Percentiles rank a stretch among this genome's conserved stretches.
Conservation (phyloP, 2,113 vertebrate genomes). For the Synchiropus splendidus region DNA sequence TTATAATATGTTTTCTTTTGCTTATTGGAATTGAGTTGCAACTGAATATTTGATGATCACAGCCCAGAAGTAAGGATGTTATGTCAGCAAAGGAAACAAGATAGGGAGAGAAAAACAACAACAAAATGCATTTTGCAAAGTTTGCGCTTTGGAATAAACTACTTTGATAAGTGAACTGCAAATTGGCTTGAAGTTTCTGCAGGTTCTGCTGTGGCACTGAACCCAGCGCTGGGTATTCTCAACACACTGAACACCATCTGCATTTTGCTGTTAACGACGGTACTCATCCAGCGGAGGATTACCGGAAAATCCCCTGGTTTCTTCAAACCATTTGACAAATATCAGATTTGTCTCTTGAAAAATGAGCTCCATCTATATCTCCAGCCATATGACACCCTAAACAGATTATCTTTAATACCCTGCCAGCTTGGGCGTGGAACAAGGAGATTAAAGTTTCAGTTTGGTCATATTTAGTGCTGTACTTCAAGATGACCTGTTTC, state of each 20-base stretch:
- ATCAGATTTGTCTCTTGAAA: slow-evolving; percentile 79
- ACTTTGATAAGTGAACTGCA: slow-evolving; percentile 41
- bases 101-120: slow-evolving; percentile 41
- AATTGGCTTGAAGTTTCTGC: slow-evolving; percentile 47
- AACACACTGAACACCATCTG: slow-evolving; percentile 66
- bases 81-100: slow-evolving; percentile 56
- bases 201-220: slow-evolving; percentile 51
- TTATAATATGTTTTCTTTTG: slow-evolving; percentile 66
- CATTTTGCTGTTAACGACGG: slow-evolving; percentile 71
- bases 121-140: slow-evolving; percentile 56
- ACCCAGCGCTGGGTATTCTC: slow-evolving; percentile 50
- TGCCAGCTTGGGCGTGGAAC: slow-evolving; percentile 71
- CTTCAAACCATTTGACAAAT: slow-evolving; percentile 76
- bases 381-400: slow-evolving; percentile 74
- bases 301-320: slow-evolving; percentile 68
- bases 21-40: slow-evolving; percentile 61
- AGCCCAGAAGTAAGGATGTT: slow-evolving; percentile 58
- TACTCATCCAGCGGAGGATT: slow-evolving; percentile 70
- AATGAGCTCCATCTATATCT: slow-evolving; percentile 76
- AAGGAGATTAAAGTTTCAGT: slow-evolving; percentile 80
- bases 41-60: slow-evolving; percentile 67
- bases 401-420: slow-evolving; percentile 77
- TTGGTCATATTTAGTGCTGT: slow-evolving; percentile 69
- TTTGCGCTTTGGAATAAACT: slow-evolving; percentile 47
- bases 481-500: slow-evolving; percentile 43